A percentile compares a stretch with the other conserved stretches of the same genome.
These are phyloP conservation scores for Carposina sasakii DNA, from an alignment of 1,140 invertebrate genomes.

Conservation along the genomic window DNA sequence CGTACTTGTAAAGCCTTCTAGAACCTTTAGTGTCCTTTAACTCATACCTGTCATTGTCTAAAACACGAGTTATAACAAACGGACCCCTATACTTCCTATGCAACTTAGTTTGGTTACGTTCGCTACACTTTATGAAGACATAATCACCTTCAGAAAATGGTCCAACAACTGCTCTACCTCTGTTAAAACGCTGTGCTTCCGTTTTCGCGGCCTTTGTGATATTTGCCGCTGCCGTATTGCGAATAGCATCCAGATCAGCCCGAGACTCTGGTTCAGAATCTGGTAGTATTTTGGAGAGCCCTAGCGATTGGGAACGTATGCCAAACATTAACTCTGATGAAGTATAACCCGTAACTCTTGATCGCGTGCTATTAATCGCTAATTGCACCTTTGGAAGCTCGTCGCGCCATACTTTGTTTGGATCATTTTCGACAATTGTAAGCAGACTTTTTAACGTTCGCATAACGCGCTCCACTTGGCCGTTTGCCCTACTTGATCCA, in stretches of 20 bases:
- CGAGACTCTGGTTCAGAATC: constrained; percentile 5
- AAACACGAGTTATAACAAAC: constrained; percentile 21
- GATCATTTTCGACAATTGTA: constrained; percentile 24
- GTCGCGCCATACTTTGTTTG: constrained; percentile 29
- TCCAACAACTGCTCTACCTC: constrained; percentile 18
- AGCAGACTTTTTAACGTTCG: constrained; percentile 25
- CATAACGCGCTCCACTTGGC: constrained; percentile 33
- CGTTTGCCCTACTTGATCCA: constrained; percentile 32
- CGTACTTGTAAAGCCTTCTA: constrained; percentile 18
- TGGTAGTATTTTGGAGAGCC: constrained; percentile 15
- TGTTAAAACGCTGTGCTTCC: constrained; percentile 22
- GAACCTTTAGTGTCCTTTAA: constrained; percentile 14
- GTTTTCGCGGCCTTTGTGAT: constrained; percentile 20
- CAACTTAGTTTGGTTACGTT: constrained; percentile 25
- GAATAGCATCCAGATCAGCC: constrained; percentile 17
- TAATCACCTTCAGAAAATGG: constrained; percentile 25
- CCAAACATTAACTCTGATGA: constrained; percentile 32
- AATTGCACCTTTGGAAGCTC: constrained; percentile 30
- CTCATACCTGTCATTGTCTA: constrained; percentile 32
- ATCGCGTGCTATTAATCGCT: constrained; percentile 30
- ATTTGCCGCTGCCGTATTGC: constrained; percentile 18
- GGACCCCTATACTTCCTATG: constrained; percentile 28
- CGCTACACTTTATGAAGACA: constrained; percentile 24
- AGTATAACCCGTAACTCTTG: constrained; percentile 25
- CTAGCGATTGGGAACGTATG: constrained; percentile 21